Conservation (phyloP, 1,140 invertebrate genomes). For the Drosophila bocki region DNA sequence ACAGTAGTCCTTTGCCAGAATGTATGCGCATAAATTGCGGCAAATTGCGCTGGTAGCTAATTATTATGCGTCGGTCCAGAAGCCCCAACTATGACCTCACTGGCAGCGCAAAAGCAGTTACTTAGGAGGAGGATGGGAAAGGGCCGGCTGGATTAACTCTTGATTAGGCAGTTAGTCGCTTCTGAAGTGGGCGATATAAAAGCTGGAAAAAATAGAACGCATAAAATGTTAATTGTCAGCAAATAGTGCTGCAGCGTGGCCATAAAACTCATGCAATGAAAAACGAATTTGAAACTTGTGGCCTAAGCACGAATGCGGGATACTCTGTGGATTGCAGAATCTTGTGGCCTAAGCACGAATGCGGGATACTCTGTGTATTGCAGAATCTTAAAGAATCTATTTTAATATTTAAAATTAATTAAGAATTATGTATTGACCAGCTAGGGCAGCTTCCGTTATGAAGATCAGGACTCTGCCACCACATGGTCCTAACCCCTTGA, state of each 20-base stretch:
- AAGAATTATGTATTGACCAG: too few species aligned
- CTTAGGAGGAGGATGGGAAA: background rate
- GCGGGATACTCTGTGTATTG: background rate
- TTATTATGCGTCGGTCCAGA: slow-evolving; percentile 51
- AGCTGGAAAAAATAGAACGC: slow-evolving; percentile 42
- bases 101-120: background rate
- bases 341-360: background rate
- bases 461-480: too few species aligned
- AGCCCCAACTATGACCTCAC: slow-evolving; percentile 30
- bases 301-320: background rate
- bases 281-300: slow-evolving; percentile 5
- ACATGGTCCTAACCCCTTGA: too few species aligned
- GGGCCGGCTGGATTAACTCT: slow-evolving; percentile 28
- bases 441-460: too few species aligned
- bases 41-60: slow-evolving; percentile 59
- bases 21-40: slow-evolving; percentile 71
- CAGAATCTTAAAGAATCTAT: background rate
- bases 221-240: slow-evolving; percentile 66
- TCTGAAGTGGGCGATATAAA: slow-evolving; percentile 49
- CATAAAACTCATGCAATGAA: slow-evolving; percentile 53
- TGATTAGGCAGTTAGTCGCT: slow-evolving; percentile 40
- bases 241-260: slow-evolving; percentile 45
- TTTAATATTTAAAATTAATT: too few species aligned
- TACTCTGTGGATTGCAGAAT: slow-evolving; percentile 6
- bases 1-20: slow-evolving; percentile 60